Evolutionary conservation across 2,113 vertebrate species (phyloP).

Genomic region (Halcyon malimbica): DNA sequence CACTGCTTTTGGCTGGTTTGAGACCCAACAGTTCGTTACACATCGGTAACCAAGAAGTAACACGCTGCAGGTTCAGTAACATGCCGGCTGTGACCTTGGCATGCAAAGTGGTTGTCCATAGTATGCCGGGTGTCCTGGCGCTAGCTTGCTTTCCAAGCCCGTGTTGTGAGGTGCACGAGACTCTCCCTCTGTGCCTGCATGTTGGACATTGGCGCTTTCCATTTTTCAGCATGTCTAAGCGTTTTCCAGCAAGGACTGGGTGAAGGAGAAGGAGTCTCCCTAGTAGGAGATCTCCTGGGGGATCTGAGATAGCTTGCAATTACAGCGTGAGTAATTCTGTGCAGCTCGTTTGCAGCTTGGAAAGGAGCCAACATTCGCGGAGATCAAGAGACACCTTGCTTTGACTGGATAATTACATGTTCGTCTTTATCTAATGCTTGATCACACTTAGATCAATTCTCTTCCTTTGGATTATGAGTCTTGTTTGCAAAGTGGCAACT

Average conservation of each 20-base stretch:
- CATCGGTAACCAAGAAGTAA: not conserved
- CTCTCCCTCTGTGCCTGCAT: not conserved
- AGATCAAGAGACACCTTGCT: constrained; percentile 38
- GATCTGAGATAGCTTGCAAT: not conserved
- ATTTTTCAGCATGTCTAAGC: rapidly evolving
- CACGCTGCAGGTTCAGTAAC: not conserved
- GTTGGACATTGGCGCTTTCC: not conserved
- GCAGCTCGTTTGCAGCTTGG: not conserved
- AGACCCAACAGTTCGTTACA: not conserved
- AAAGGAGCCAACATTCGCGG: not conserved
- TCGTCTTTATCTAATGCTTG: constrained; percentile 5
- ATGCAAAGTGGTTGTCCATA: not conserved
- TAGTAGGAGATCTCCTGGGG: not conserved
- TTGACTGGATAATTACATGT: constrained; percentile 50
- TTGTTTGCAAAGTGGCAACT: not conserved
- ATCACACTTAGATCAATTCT: constrained; percentile 33
- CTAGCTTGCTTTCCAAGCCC: not conserved
- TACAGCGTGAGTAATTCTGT: not conserved
- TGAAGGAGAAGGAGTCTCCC: not conserved
- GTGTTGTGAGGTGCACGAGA: not conserved
- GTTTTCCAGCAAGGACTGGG: not conserved
- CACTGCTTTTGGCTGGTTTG: not conserved
- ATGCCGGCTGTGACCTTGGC: not conserved
- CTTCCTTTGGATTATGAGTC: not conserved
- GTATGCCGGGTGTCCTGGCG: rapidly evolving